Evolutionary conservation across 2,797 vertebrate species (phyloP), one percentile per base, ranked within the genome.

Genomic region (Falco berigora): DNA sequence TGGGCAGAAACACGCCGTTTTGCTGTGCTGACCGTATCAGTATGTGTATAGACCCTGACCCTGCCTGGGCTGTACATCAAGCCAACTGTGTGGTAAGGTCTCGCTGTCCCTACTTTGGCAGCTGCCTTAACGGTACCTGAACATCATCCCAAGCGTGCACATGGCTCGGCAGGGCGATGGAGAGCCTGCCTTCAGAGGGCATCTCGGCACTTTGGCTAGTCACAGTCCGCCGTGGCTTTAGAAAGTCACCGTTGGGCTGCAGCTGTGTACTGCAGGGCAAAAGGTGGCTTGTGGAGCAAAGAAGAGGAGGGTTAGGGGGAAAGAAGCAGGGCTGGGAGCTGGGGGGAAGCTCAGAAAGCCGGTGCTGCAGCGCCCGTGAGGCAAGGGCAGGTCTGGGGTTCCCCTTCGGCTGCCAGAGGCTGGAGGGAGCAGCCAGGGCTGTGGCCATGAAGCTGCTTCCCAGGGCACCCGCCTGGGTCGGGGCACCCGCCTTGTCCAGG

Each of bases 1-100:
- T 5, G 9, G n/a, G 23, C 9, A 11, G n/a, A 25, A 46, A 36
- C 3, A 24, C 0, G 1, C 22, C 25, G 27, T 63, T 77, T 73
- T 73, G 32, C 80, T 59, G 16, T 27, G 19, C 27, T 55, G 34
- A 59, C 40, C 22, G 32, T 58, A 25, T 59, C 24, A 6, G 7
- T 67, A 32, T 2, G 12, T 50, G 20, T 20, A 27, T 5, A 38
- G 69, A 42, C 3, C 15, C 49, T 73, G 63, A 10, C 40, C 49
- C 16, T 3, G 6, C 14, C 34, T 23, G 55, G 46, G 61, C 79
- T 73, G 80, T n/a, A 55, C 32, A 28, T 52, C 79, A 53, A 49
- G 49, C 32, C 25, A 25, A 42, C 21, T 24, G 59, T n/a, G 9
- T 3, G 20, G 34, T 22, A 32, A 68, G 30, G 34, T 61, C 52